Evolutionary conservation across 2,113 vertebrate genomes (phyloP).

Genomic region (Malurus elegans): DNA sequence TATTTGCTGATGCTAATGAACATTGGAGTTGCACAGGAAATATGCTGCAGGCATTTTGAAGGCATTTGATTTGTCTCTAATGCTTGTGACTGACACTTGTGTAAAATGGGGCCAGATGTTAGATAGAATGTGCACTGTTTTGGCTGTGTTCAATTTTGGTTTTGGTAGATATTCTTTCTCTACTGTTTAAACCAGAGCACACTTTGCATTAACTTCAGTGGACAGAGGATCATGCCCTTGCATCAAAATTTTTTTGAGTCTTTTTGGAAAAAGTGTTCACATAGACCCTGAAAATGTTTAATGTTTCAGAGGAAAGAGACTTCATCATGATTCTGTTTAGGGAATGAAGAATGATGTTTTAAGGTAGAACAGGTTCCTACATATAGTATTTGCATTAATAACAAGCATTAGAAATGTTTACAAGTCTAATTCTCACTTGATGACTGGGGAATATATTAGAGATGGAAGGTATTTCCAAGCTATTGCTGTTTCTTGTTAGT

Average conservation of each 20-base stretch:
- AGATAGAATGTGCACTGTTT: neutral
- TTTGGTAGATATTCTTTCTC: neutral
- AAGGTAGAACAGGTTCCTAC: neutral
- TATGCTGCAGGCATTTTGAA: neutral
- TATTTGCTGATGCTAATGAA: neutral
- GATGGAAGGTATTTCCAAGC: conserved; percentile 19
- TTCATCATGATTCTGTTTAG: neutral
- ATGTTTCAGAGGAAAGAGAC: neutral
- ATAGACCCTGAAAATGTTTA: neutral
- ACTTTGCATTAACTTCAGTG: neutral
- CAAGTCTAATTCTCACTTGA: neutral
- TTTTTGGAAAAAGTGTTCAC: neutral
- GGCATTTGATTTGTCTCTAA: neutral
- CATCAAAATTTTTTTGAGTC: neutral
- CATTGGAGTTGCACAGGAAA: neutral
- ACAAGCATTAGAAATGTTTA: neutral
- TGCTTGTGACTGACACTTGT: neutral
- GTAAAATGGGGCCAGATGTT: neutral
- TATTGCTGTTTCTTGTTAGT: neutral
- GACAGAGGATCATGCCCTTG: neutral
- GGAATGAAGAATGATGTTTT: neutral
- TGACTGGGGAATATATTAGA: neutral
- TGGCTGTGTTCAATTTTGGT: neutral
- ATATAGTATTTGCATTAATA: neutral
- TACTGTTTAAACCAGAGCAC: neutral